Evolutionary conservation across 1,140 invertebrate genomes (phyloP).

Genomic region (Drosophila baimaii): DNA sequence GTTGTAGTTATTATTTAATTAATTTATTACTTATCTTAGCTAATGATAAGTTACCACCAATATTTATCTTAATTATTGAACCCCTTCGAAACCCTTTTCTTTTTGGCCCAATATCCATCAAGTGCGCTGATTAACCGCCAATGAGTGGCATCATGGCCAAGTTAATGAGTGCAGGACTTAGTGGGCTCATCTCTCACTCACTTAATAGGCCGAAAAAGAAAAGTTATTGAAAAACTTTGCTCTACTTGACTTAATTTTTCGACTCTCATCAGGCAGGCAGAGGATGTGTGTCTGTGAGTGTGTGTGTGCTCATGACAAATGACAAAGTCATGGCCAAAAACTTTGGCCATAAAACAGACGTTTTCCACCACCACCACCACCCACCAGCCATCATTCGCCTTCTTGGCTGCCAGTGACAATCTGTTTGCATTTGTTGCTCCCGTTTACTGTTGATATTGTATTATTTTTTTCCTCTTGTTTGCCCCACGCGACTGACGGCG

Average conservation of each 20-base stretch:
- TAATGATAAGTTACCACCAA: slow-evolving; percentile 2
- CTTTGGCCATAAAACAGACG: slow-evolving; percentile 63
- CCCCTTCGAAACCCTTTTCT: slow-evolving; percentile 31
- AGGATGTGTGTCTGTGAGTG: no score
- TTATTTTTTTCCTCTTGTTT: slow-evolving; percentile 32
- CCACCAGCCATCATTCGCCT: background rate
- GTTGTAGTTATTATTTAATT: background rate
- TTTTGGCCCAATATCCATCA: slow-evolving; percentile 6
- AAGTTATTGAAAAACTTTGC: slow-evolving; percentile 59
- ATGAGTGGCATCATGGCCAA: background rate
- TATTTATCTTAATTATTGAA: slow-evolving; percentile 68
- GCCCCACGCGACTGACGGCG: slow-evolving; percentile 18
- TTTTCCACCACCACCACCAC: no score
- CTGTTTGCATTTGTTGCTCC: slow-evolving; percentile 44
- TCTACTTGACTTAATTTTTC: slow-evolving; percentile 62
- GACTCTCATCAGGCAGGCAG: slow-evolving; percentile 4
- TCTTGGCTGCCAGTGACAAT: slow-evolving; percentile 50
- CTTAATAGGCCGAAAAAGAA: slow-evolving; percentile 52
- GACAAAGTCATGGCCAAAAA: slow-evolving; percentile 62
- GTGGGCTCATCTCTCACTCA: slow-evolving; percentile 29
- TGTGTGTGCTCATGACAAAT: slow-evolving; percentile 62
- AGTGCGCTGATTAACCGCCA: slow-evolving; percentile 10
- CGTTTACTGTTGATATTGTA: slow-evolving; percentile 18
- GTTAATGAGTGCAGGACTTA: slow-evolving; percentile 25
- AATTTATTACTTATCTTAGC: slow-evolving; percentile 4